phyloP scores from a whole-genome alignment of 2,888 invertebrate species.

The Conomelus anceps region DNA sequence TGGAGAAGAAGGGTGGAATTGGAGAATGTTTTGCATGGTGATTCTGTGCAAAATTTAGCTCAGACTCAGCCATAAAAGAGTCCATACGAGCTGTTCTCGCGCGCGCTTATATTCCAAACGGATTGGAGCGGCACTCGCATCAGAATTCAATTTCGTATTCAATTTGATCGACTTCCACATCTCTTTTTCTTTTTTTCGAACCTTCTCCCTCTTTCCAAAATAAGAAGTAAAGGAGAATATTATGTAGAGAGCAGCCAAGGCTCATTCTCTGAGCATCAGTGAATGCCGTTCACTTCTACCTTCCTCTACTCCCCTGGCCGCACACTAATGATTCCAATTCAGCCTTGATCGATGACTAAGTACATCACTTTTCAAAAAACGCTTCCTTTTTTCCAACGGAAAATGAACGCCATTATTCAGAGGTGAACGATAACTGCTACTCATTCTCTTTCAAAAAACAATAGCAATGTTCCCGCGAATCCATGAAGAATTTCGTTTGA shows the following conservation, averaged over 20 bases:
- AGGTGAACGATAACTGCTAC: background rate
- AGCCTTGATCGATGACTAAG: background rate
- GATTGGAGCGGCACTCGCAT: constrained; percentile 1
- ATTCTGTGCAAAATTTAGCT: constrained; percentile 7
- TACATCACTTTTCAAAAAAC: background rate
- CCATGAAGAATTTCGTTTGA: background rate
- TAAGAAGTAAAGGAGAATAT: background rate
- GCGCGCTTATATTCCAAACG: constrained; percentile 1
- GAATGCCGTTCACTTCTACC: background rate
- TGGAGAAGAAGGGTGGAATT: background rate
- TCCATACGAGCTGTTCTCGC: background rate
- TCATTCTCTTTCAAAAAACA: background rate
- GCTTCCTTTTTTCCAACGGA: background rate
- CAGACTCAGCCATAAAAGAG: constrained; percentile 1
- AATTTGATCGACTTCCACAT: constrained; percentile 11
- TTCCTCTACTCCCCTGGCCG: background rate
- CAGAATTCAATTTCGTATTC: constrained; percentile 12
- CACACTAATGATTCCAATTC: background rate
- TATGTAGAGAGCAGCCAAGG: background rate
- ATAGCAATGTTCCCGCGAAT: background rate
- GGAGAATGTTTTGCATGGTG: constrained; percentile 1
- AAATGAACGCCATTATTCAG: background rate
- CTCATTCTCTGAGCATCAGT: background rate
- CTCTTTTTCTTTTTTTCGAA: background rate
- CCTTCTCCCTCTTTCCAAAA: background rate